Percentiles rank a stretch among this genome's conserved stretches.
These are phyloP conservation scores for Pelobates fuscus DNA, from an alignment of 2,113 vertebrate species.

Conservation along the genomic window DNA sequence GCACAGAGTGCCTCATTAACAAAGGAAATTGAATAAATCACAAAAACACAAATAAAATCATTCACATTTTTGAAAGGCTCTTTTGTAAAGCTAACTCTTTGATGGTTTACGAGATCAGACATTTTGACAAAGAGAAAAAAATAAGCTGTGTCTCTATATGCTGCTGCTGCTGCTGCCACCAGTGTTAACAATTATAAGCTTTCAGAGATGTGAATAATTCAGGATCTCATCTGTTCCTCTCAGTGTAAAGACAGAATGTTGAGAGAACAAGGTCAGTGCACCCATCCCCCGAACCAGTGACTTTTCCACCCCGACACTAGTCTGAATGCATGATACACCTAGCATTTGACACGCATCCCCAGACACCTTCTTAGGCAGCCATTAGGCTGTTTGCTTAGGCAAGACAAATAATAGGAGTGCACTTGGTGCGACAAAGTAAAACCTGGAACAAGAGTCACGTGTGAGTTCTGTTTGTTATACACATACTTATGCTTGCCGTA, in stretches of 20 bases:
- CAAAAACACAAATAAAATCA: constrained; percentile 41
- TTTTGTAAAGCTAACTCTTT: constrained; percentile 61
- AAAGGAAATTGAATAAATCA: not conserved
- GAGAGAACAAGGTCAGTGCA: constrained; percentile 72
- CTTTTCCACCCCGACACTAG: constrained; percentile 73
- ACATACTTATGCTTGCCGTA: constrained; percentile 44
- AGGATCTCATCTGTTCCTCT: constrained; percentile 76
- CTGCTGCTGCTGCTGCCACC: constrained; percentile 63
- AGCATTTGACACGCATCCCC: constrained; percentile 71
- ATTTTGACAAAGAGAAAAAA: constrained; percentile 65
- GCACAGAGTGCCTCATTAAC: no score
- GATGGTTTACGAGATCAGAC: constrained; percentile 65
- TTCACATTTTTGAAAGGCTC: constrained; percentile 59
- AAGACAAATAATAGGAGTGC: constrained; percentile 61
- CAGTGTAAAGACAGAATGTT: constrained; percentile 66
- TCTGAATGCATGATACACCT: constrained; percentile 64
- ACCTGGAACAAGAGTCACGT: constrained; percentile 19
- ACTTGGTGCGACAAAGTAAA: constrained; percentile 57
- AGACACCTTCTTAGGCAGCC: constrained; percentile 64
- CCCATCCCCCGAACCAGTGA: constrained; percentile 72
- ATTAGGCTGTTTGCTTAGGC: constrained; percentile 64
- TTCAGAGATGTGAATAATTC: constrained; percentile 91
- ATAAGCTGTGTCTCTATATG: constrained; percentile 59
- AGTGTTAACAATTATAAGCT: constrained; percentile 77
- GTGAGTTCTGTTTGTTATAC: constrained; percentile 33